A percentile compares a stretch with the other conserved stretches of the same genome.
Conservation (phyloP, 2,888 invertebrate species). For the Pollenia amentaria region DNA sequence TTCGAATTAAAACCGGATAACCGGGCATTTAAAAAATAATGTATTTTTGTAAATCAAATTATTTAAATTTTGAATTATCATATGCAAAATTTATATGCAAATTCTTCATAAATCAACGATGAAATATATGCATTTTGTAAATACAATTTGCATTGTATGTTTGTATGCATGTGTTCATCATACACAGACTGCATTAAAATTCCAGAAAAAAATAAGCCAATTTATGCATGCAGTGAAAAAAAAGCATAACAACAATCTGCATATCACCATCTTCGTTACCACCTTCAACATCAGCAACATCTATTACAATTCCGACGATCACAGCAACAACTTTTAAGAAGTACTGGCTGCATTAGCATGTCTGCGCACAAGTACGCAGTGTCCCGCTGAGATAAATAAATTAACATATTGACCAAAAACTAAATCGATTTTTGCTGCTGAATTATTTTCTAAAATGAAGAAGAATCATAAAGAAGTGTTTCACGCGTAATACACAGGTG, state of each 20-base stretch:
- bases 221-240: slow-evolving; percentile 70
- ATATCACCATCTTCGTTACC: slow-evolving; percentile 55
- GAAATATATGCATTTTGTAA: slow-evolving; percentile 78
- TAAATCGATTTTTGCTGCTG: slow-evolving; percentile 67
- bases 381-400: slow-evolving; percentile 73
- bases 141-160: neutral
- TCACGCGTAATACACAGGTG: slow-evolving; percentile 32
- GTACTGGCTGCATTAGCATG: slow-evolving; percentile 20
- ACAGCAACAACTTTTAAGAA: neutral
- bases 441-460: slow-evolving; percentile 7
- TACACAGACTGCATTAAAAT: slow-evolving; percentile 76
- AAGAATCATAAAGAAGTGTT: slow-evolving; percentile 13
- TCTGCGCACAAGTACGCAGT: slow-evolving; percentile 17
- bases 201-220: slow-evolving; percentile 70
- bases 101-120: slow-evolving; percentile 71
- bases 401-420: slow-evolving; percentile 72
- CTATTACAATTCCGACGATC: slow-evolving; percentile 10
- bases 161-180: neutral
- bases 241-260: slow-evolving; percentile 58
- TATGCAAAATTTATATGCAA: slow-evolving; percentile 48
- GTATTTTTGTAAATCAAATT: neutral
- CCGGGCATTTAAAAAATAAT: too few species aligned
- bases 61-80: slow-evolving; percentile 23
- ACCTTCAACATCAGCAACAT: slow-evolving; percentile 48
- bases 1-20: too few species aligned